phyloP scores from a whole-genome alignment of 2,113 vertebrate genomes.

The Chloroceryle aenea region DNA sequence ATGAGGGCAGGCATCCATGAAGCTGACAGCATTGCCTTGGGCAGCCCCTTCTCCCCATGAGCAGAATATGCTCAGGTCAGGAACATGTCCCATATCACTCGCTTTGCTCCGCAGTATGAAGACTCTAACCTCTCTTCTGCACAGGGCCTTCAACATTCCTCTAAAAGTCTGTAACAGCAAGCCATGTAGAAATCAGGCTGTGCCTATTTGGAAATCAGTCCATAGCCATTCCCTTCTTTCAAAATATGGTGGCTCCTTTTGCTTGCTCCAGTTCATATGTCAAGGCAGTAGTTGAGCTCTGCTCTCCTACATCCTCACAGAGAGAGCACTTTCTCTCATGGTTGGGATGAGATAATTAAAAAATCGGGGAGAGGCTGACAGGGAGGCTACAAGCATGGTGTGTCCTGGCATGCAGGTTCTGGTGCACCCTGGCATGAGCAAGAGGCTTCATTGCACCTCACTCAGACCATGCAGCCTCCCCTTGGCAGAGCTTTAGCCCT shows the following conservation, averaged over 20 bases:
- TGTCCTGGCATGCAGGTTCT: neutral
- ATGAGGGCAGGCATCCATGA: neutral
- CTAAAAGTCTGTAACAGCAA: neutral
- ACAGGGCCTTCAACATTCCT: neutral
- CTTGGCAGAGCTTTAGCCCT: fast-evolving
- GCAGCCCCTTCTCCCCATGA: neutral
- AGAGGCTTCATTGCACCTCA: neutral
- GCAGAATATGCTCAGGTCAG: neutral
- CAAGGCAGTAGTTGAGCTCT: neutral
- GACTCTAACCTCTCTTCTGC: neutral
- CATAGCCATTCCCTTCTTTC: neutral
- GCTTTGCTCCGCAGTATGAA: neutral
- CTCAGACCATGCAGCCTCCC: neutral
- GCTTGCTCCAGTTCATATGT: neutral
- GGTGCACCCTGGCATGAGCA: neutral
- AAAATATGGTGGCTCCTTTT: neutral
- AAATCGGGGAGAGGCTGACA: neutral
- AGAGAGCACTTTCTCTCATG: fast-evolving
- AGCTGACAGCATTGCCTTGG: neutral
- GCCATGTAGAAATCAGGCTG: neutral
- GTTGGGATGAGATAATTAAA: neutral
- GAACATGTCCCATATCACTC: neutral
- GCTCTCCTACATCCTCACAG: neutral
- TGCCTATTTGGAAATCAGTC: neutral
- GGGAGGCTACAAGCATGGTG: neutral